Percentiles rank a stretch among this genome's conserved stretches.
Conservation (phyloP, 2,797 vertebrate species). For the Rhinatrema bivittatum region DNA sequence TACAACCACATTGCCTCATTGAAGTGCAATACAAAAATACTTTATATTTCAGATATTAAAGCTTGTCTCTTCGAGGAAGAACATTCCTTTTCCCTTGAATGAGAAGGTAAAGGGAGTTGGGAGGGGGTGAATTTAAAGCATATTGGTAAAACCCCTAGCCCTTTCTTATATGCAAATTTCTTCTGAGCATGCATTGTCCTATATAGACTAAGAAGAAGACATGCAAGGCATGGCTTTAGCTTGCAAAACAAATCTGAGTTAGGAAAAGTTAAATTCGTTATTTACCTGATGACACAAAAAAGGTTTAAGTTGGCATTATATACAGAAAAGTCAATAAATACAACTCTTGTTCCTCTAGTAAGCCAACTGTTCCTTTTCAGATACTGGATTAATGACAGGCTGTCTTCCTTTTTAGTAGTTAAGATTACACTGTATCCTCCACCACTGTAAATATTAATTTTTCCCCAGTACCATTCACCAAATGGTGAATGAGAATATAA, state of each 20-base stretch:
- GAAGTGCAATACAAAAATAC: not conserved
- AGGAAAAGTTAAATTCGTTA: too few relatives aligned
- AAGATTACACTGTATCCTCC: constrained; percentile 45
- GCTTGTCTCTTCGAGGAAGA: too few relatives aligned
- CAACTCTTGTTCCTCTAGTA: constrained; percentile 39
- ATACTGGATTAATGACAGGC: constrained; percentile 19
- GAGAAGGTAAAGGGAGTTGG: too few relatives aligned
- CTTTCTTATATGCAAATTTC: too few relatives aligned
- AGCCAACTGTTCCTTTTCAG: constrained; percentile 48
- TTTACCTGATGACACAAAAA: constrained; percentile 50
- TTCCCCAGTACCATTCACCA: constrained; percentile 38
- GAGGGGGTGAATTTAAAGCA: too few relatives aligned
- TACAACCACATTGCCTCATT: too few relatives aligned
- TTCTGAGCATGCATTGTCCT: too few relatives aligned
- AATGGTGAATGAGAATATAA: constrained; percentile 15
- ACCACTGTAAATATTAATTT: constrained; percentile 27
- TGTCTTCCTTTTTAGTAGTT: constrained; percentile 33
- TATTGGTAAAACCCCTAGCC: too few relatives aligned
- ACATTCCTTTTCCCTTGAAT: too few relatives aligned
- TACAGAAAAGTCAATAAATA: constrained; percentile 55
- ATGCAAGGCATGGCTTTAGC: too few relatives aligned
- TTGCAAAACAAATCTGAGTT: too few relatives aligned
- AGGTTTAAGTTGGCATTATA: constrained; percentile 54
- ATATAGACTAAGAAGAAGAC: too few relatives aligned
- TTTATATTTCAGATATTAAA: not conserved